Evolutionary conservation across 2,113 vertebrate genomes (phyloP).

Genomic region (Trichomycterus rosablanca): DNA sequence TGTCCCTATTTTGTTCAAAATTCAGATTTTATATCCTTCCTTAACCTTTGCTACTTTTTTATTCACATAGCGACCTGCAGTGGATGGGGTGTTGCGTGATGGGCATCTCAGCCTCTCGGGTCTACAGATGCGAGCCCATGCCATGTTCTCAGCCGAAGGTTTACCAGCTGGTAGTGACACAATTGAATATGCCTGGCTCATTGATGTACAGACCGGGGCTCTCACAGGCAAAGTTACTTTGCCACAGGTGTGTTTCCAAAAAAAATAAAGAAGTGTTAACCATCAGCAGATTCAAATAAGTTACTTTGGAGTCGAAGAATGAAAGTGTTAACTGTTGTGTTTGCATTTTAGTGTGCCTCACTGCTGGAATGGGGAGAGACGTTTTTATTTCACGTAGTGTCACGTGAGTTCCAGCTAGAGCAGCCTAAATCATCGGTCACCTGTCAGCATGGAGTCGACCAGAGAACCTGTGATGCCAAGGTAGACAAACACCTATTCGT

Average conservation of each 20-base stretch:
- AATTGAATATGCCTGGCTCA: slow-evolving; percentile 94
- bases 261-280: background rate
- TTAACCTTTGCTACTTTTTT: background rate
- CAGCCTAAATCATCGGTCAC: slow-evolving; percentile 85
- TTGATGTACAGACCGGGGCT: slow-evolving; percentile 90
- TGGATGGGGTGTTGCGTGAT: slow-evolving; percentile 85
- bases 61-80: slow-evolving; percentile 74
- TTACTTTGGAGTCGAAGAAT: background rate
- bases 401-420: slow-evolving; percentile 92
- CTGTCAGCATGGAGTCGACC: slow-evolving; percentile 95
- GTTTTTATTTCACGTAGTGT: slow-evolving; percentile 89
- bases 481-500: slow-evolving; percentile 58
- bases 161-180: slow-evolving; percentile 84
- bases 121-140: slow-evolving; percentile 91
- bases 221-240: slow-evolving; percentile 86
- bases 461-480: slow-evolving; percentile 87
- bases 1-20: too few relatives aligned
- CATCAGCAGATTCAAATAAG: background rate
- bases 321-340: background rate
- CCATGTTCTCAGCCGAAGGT: slow-evolving; percentile 94
- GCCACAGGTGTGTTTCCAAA: slow-evolving; percentile 78
- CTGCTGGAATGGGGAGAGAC: slow-evolving; percentile 89
- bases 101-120: slow-evolving; percentile 92
- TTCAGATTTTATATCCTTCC: background rate
- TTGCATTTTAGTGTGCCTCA: slow-evolving; percentile 40